phyloP scores from a whole-genome alignment of 2,113 vertebrate genomes.

The Oostethus manadensis region DNA sequence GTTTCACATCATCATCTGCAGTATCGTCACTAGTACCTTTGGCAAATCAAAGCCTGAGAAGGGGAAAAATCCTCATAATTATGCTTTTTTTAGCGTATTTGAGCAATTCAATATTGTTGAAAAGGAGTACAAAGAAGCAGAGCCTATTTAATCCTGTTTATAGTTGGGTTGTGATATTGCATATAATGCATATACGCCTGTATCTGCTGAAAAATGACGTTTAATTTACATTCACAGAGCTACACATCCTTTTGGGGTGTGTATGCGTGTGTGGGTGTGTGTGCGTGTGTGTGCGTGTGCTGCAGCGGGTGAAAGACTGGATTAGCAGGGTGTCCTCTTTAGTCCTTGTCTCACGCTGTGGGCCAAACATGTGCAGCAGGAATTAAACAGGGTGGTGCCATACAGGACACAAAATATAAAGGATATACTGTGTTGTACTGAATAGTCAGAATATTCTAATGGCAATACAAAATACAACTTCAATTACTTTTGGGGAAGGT shows the following conservation, averaged over 20 bases:
- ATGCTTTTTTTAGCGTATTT: no score
- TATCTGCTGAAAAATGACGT: not conserved
- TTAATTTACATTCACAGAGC: not conserved
- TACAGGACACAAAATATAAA: not conserved
- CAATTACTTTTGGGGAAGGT: no score
- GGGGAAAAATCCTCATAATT: no score
- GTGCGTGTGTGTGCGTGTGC: not conserved
- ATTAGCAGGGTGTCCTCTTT: constrained; percentile 56
- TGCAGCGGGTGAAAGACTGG: constrained; percentile 24
- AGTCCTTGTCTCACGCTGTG: constrained; percentile 35
- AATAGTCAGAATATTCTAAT: not conserved
- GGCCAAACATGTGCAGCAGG: constrained; percentile 58
- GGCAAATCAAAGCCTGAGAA: no score
- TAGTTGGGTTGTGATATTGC: no score
- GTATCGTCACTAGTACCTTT: no score
- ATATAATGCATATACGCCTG: no score
- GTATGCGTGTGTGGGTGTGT: not conserved
- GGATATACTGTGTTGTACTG: not conserved
- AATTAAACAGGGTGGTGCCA: constrained; percentile 23
- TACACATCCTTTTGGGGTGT: not conserved
- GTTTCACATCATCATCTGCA: no score
- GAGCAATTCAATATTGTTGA: no score
- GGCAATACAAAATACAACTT: no score
- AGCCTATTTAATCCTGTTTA: no score
- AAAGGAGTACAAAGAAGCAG: no score